Base-by-base conservation (phyloP, 2,797 vertebrate species). In the Iguana delicatissima region DNA sequence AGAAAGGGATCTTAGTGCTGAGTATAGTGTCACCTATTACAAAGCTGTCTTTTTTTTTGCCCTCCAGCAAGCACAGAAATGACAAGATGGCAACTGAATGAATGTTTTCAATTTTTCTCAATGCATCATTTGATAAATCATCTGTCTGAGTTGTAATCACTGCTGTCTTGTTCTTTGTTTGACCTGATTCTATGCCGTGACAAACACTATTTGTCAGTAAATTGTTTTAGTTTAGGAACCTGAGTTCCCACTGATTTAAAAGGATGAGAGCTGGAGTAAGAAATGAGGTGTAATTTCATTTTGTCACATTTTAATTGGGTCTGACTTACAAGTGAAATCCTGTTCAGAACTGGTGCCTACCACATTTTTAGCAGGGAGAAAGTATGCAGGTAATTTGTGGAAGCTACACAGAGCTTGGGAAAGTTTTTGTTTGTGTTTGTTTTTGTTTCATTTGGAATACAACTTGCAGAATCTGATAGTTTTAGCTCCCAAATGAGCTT, bases 171-270 rank as follows among this genome's bases (percentile, higher is more conserved):
- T 46, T 62, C 10, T 55, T 4, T 24, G 26, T 67, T 52, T 80
- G 42, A 64, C 29, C 46, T 87, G n/a, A 87, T 38, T 80, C 42
- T 81, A 20, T 80, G 62, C 64, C 62, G 72, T 88, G 42, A 46
- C 55, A 81, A 52, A 52, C 46, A 50, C n/a, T 72, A 8, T 12
- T 26, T 55, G 22, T 57, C 59, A 81, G n/a, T 22, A 55, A 55
- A 88, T 22, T 20, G 46, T 69, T 52, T 52, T 67, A 52, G 32
- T 87, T 88, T 69, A 52, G 26, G 12, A 29, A 3, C 29, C 22
- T n/a, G 7, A 35, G 16, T 88, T 46, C 32, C 52, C 46, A 80
- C 4, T 69, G n/a, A 4, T 52, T 69, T 52, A n/a, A 26, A 80
- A 55, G 32, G 1, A 18, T 87, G 38, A 50, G 14, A 14, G 26